Evolutionary conservation across 2,797 vertebrate genomes (phyloP).

Genomic region (Gobionotothen gibberifrons): DNA sequence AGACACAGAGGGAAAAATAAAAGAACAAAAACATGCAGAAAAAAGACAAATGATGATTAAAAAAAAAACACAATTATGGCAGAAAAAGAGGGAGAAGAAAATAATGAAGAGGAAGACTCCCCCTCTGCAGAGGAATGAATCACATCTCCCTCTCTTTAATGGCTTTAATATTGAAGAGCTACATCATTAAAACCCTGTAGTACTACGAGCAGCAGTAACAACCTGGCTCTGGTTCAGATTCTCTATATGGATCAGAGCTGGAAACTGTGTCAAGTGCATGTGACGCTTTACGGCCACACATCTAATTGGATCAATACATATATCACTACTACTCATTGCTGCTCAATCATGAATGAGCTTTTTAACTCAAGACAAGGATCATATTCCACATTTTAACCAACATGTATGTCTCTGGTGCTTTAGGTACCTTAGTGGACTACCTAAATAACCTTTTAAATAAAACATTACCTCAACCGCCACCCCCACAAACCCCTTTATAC

Average conservation of each 20-base stretch:
- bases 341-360: not conserved
- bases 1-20: conserved; percentile 40
- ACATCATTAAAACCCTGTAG: conserved; percentile 65
- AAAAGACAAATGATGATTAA: conserved; percentile 50
- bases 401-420: no score
- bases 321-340: no score
- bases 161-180: conserved; percentile 70
- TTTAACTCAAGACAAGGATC: no score
- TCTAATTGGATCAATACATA: not conserved
- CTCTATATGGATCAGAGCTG: not conserved
- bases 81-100: conserved; percentile 20
- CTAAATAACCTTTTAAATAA: no score
- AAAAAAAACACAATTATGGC: conserved; percentile 56
- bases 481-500: no score
- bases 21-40: conserved; percentile 26
- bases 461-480: no score
- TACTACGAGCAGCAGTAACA: conserved; percentile 21
- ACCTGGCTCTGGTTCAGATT: not conserved
- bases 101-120: conserved; percentile 57
- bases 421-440: no score
- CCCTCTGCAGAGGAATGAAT: conserved; percentile 69
- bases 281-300: not conserved
- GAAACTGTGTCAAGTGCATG: not conserved
- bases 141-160: conserved; percentile 60
- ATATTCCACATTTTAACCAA: no score